Evolutionary conservation across 2,113 vertebrate species (phyloP).

Genomic region (Microtus richardsoni): DNA sequence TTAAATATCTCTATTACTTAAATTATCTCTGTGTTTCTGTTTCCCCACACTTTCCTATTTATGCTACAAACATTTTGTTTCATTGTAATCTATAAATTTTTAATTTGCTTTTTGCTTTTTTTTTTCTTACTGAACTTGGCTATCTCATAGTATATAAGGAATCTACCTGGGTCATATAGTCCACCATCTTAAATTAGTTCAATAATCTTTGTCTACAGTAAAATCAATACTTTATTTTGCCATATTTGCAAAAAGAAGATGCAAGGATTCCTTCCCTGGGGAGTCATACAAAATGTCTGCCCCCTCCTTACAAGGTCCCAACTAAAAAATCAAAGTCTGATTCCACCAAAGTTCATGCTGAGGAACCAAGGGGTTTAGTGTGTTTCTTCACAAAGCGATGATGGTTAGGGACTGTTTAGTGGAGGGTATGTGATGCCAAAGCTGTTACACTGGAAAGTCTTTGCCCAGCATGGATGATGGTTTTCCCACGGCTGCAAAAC

Average conservation of each 20-base stretch:
- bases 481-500: not conserved
- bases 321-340: no score
- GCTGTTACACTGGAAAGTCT: not conserved
- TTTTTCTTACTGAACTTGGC: not conserved
- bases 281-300: not conserved
- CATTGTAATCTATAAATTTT: not conserved
- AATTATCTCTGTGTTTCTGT: not conserved
- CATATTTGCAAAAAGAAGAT: constrained; percentile 27
- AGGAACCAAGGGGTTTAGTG: not conserved
- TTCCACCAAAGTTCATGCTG: not conserved
- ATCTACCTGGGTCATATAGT: not conserved
- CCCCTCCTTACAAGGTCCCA: not conserved
- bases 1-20: not conserved
- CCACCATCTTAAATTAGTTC: constrained; percentile 41
- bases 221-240: constrained; percentile 24
- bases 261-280: not conserved
- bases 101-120: not conserved
- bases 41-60: not conserved
- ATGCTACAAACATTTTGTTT: not conserved
- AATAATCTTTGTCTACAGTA: not conserved
- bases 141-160: not conserved
- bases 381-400: not conserved
- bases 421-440: not conserved
- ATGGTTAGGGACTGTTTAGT: no score
- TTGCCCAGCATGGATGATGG: not conserved